Evolutionary conservation across 2,113 vertebrate species (phyloP), one percentile per base, ranked within the genome.

Genomic region (Ctenomys sociabilis): DNA sequence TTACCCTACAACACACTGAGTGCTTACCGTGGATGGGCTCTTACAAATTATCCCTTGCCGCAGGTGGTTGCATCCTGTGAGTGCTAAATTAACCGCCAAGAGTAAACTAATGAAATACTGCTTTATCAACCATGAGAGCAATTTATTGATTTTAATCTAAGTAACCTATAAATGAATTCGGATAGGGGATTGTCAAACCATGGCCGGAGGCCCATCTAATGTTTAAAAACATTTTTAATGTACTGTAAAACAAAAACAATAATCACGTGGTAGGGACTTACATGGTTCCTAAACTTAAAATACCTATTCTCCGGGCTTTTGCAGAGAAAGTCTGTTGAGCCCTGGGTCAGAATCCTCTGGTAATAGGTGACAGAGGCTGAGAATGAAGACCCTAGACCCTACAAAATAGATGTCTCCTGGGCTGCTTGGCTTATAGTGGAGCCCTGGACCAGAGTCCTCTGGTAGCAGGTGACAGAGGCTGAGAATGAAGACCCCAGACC

Each of bases 181-280:
- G 78, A 16, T 0, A 13, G 57, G 52, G 52, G 45, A 13, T 43
- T 54, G 43, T 8, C 64, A 90, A 40, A 77, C 26, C 8, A 2
- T 26, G 68, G 52, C 21, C 28, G 14, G n/a, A 26, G 63, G 21
- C 52, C 32, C 80, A 2, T 66, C 73, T 92, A 40, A 73, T 59
- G 70, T 70, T 6, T 70, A 81, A 54, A 64, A 4, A 54, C 57
- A 64, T 63, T 88, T 75, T 85, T 19, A 84, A 84, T 63, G 45
- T 35, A 24, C 83, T 89, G n/a, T 37, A 88, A 93, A 89, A 35
- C 40, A 85, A 77, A 81, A 94, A 72, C 35, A 11, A 91, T 30
- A 43, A 63, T 28, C n/a, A 35, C 21, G 13, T 30, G 30, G n/a
- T 59, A 85, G 78, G 94, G 72, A 75, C 40, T 52, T 16, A 1